These are phyloP conservation scores for Aptenodytes patagonicus DNA, from an alignment of 2,113 vertebrate genomes.

Conservation along the genomic window DNA sequence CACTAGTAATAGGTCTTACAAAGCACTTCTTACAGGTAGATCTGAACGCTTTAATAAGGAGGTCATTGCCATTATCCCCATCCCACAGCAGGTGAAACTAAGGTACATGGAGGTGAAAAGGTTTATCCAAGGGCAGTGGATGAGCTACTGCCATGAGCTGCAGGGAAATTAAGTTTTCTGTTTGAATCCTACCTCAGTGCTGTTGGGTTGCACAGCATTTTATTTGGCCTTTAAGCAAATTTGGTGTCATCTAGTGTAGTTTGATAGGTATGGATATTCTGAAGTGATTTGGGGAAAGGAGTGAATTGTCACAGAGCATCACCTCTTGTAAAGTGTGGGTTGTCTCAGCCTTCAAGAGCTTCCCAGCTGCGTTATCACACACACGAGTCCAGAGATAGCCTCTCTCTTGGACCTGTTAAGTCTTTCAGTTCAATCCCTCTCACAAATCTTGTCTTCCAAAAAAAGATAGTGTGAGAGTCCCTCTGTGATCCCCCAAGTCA, in stretches of 20 bases:
- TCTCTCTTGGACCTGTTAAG: not conserved
- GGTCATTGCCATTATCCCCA: not conserved
- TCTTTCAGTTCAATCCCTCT: not conserved
- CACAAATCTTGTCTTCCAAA: not conserved
- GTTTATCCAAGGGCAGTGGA: not conserved
- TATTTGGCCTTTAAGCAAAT: not conserved
- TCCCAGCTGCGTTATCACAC: not conserved
- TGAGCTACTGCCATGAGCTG: not conserved
- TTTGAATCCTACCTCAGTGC: not conserved
- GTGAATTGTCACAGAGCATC: not conserved
- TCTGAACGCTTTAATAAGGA: not conserved
- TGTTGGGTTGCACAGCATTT: not conserved
- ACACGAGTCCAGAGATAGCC: accelerated
- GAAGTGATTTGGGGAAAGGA: not conserved
- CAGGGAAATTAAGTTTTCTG: not conserved
- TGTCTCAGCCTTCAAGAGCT: not conserved
- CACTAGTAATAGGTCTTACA: not conserved
- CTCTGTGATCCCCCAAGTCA: not conserved
- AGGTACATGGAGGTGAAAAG: not conserved
- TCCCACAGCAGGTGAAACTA: not conserved
- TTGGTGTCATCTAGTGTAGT: not conserved
- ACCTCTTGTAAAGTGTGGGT: not conserved
- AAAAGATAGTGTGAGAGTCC: not conserved
- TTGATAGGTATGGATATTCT: not conserved
- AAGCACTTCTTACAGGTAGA: not conserved